A percentile compares a stretch with the other conserved stretches of the same genome.
These are phyloP conservation scores for Dromius quadrimaculatus DNA, from an alignment of 2,888 invertebrate species.

Conservation along the genomic window DNA sequence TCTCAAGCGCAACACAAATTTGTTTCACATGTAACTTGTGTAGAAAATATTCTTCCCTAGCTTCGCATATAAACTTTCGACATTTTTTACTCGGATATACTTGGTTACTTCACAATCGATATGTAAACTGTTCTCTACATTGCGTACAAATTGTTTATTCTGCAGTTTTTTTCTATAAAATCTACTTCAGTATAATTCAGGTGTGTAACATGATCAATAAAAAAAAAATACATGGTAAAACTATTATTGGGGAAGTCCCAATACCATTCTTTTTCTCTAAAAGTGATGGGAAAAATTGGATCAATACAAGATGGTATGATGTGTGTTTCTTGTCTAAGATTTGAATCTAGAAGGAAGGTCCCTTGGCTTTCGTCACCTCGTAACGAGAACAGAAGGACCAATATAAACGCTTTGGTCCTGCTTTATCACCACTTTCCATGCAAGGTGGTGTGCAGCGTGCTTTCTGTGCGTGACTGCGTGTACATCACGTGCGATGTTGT, in stretches of 20 bases:
- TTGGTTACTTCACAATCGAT: conserved; percentile 39
- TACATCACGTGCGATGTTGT: conserved; percentile 9
- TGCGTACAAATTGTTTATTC: conserved; percentile 25
- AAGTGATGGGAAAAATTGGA: too few relatives aligned
- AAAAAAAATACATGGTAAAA: too few relatives aligned
- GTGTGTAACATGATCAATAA: conserved; percentile 1
- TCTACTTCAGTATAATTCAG: not conserved
- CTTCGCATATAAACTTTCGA: conserved; percentile 30
- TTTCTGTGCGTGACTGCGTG: conserved; percentile 22
- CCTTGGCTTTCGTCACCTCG: conserved; percentile 10
- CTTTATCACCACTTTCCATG: conserved; percentile 25
- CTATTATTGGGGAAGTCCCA: too few relatives aligned
- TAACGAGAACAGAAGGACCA: not conserved
- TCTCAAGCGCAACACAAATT: not conserved
- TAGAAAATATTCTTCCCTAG: conserved; percentile 11
- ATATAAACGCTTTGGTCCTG: not conserved
- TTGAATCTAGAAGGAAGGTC: conserved; percentile 10
- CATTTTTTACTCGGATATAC: conserved; percentile 34
- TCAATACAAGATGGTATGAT: too few relatives aligned
- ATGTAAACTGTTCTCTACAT: conserved; percentile 20
- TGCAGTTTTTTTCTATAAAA: not conserved
- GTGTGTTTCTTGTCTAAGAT: too few relatives aligned
- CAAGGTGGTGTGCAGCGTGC: conserved; percentile 10
- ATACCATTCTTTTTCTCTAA: too few relatives aligned
- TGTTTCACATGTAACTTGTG: conserved; percentile 1